Evolutionary conservation across 2,113 vertebrate species (phyloP).

Genomic region (Hippocampus comes): DNA sequence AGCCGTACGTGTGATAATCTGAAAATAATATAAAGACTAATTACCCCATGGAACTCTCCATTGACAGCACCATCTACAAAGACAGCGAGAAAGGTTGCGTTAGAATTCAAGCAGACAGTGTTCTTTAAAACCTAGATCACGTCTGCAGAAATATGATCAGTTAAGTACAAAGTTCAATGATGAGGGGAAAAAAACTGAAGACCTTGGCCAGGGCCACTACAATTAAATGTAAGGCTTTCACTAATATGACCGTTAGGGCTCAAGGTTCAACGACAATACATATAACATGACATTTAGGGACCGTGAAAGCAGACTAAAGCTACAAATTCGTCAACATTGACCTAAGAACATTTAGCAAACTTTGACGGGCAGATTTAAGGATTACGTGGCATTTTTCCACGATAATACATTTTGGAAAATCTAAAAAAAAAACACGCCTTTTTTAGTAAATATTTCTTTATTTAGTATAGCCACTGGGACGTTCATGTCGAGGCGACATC

Average conservation of each 20-base stretch:
- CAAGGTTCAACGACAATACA: not conserved
- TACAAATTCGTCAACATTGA: not conserved
- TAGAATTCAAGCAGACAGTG: slow-evolving; percentile 16
- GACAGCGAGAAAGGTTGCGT: slow-evolving; percentile 1
- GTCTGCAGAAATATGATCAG: not conserved
- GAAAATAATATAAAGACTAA: not conserved
- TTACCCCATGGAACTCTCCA: slow-evolving; percentile 81
- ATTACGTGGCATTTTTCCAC: not conserved
- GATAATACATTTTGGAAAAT: too few species aligned
- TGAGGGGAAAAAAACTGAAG: not conserved
- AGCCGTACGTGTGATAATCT: not conserved
- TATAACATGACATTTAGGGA: not conserved
- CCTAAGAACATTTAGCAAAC: not conserved
- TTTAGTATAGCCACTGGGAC: too few species aligned
- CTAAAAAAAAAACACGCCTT: too few species aligned
- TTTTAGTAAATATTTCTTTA: too few species aligned
- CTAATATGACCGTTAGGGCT: not conserved
- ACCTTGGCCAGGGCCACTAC: not conserved
- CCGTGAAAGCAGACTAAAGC: not conserved
- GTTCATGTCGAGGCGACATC: too few species aligned
- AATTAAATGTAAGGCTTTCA: not conserved
- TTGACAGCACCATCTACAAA: slow-evolving; percentile 79
- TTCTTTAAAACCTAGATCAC: too few species aligned
- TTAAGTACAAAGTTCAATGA: slow-evolving; percentile 9
- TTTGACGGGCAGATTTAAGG: not conserved